phyloP scores from a whole-genome alignment of 92 coral and sea anemone species.

The Zoanthus sociatus region DNA sequence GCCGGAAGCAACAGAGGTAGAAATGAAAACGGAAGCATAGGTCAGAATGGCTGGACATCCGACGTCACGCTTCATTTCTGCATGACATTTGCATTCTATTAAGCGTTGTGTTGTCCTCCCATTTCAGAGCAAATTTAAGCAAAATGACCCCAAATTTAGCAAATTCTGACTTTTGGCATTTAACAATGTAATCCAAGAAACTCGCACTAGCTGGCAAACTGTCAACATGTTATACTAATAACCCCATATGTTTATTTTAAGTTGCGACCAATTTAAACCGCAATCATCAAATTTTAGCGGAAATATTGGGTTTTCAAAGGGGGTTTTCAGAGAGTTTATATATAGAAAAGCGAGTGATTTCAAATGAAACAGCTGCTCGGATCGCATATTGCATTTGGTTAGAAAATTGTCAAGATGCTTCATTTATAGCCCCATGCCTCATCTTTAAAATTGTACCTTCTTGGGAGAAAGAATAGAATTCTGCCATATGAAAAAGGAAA shows the following conservation, averaged over 20 bases:
- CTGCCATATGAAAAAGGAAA: too few species aligned
- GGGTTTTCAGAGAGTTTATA: too few species aligned
- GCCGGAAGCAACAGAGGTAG: too few species aligned
- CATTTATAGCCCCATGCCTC: too few species aligned
- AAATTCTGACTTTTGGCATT: slow-evolving; percentile 3
- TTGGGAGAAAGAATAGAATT: too few species aligned
- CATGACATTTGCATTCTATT: slow-evolving; percentile 10
- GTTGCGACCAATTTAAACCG: slow-evolving; percentile 2
- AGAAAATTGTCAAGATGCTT: too few species aligned
- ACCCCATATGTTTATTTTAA: slow-evolving; percentile 12
- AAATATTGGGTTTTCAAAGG: slow-evolving; percentile 6
- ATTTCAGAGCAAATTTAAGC: slow-evolving; percentile 18
- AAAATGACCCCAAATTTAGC: slow-evolving; percentile 30
- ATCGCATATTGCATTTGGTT: too few species aligned
- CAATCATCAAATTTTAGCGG: slow-evolving; percentile 24
- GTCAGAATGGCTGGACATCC: too few species aligned
- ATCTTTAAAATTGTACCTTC: too few species aligned
- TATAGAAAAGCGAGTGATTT: too few species aligned
- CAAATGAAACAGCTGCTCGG: too few species aligned
- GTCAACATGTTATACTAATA: slow-evolving; percentile 13
- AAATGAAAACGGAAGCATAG: too few species aligned
- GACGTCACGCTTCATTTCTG: not conserved
- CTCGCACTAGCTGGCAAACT: slow-evolving; percentile 23
- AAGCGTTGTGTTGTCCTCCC: slow-evolving; percentile 13
- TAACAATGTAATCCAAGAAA: not conserved